Base-by-base conservation (phyloP, 2,888 invertebrate genomes). In the Phalera bucephala region DNA sequence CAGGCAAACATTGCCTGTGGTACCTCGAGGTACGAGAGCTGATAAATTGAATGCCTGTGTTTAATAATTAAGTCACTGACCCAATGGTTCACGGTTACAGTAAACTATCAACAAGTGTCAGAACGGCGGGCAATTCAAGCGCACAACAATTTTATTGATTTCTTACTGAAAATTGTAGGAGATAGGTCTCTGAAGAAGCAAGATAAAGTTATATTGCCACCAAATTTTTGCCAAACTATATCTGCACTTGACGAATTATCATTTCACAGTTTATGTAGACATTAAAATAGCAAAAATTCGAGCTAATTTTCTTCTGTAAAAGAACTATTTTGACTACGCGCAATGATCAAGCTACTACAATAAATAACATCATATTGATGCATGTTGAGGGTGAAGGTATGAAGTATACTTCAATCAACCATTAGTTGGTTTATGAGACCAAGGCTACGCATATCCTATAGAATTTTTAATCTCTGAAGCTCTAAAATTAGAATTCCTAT, bases 41-140 rank as follows among this genome's bases (percentile, higher is more conserved):
- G 51, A 56, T 13, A 31, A 45, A 31, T 22, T 48, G 8, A 45
- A 35, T 8, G 35, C 36, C 15, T 46, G 46, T 31, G 9, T 72
- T 9, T 53, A 55, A 23, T 12, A 11, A 11, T 57, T 44, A 6
- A 17, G 19, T 25, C 26, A 46, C 2, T 54, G 47, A 50, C 31
- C 15, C 2, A n/a, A 19, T 1, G 22, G 35, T 1, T 15, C 2
- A 2, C 3, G 4, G 2, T 1, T 35, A 1, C 6, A 22, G 4
- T 15, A 35, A 3, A 27, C 40, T n/a, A 31, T 2, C 2, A 34
- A 40, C 17, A 40, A 31, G 31, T 14, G 33, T 1, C 20, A 25
- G 10, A n/a, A 13, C 2, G 27, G 27, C 1, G 0, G 31, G 22
- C 9, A 28, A 34, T n/a, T 1, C 1, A 9, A 12, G 9, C 14